Conservation (phyloP, 2,888 invertebrate genomes). For the Nudaria mundana region DNA sequence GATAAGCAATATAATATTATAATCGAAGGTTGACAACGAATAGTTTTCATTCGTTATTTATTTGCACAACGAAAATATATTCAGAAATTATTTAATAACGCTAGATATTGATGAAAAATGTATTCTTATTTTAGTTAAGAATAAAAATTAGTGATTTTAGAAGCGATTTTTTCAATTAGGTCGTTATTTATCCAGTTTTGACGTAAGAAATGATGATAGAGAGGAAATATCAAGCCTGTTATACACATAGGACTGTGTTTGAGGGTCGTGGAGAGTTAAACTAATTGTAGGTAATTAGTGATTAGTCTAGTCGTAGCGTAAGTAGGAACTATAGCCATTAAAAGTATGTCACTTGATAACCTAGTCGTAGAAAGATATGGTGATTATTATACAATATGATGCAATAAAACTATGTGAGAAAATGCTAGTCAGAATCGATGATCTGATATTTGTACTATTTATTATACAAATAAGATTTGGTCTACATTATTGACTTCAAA, state of each 20-base stretch:
- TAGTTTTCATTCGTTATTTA: slow-evolving; percentile 42
- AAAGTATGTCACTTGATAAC: slow-evolving; percentile 35
- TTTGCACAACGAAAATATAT: slow-evolving; percentile 49
- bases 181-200: slow-evolving; percentile 4
- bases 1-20: slow-evolving; percentile 54
- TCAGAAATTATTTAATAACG: slow-evolving; percentile 30
- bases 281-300: slow-evolving; percentile 7
- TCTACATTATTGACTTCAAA: too few relatives aligned
- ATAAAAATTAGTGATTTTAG: slow-evolving; percentile 17
- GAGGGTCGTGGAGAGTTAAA: slow-evolving; percentile 9
- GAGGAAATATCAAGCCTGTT: neutral
- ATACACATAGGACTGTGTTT: neutral
- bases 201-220: neutral
- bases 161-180: slow-evolving; percentile 8
- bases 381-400: slow-evolving; percentile 63
- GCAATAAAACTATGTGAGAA: slow-evolving; percentile 43
- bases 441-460: too few relatives aligned
- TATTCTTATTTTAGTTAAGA: slow-evolving; percentile 25
- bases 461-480: too few relatives aligned
- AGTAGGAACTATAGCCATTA: slow-evolving; percentile 35
- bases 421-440: slow-evolving; percentile 20
- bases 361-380: slow-evolving; percentile 57
- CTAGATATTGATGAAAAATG: slow-evolving; percentile 26
- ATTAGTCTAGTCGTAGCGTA: slow-evolving; percentile 34
- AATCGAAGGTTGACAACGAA: slow-evolving; percentile 65